Conservation (phyloP, 2,797 vertebrate species). For the Knipowitschia caucasica region DNA sequence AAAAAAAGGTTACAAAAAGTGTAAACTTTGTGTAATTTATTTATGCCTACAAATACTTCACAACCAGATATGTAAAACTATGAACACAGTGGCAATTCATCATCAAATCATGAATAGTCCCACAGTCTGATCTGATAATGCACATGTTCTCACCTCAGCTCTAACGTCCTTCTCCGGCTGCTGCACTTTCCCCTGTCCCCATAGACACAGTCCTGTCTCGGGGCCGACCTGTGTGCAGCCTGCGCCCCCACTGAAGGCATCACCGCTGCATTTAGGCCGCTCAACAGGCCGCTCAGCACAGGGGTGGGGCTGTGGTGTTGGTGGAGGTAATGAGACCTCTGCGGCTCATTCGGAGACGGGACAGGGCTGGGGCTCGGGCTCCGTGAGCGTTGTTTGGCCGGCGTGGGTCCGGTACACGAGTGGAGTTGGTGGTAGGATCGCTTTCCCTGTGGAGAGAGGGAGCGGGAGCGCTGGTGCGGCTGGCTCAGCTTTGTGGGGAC, state of each 20-base stretch:
- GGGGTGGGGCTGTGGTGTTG: conserved; percentile 51
- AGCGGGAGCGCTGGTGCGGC: conserved; percentile 88
- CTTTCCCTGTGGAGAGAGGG: conserved; percentile 88
- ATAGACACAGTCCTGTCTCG: conserved; percentile 76
- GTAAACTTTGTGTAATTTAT: too few species aligned
- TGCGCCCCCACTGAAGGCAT: conserved; percentile 78
- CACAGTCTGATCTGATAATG: not conserved
- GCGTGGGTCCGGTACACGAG: conserved; percentile 69
- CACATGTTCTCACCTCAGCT: conserved; percentile 31
- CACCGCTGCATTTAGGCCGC: conserved; percentile 72
- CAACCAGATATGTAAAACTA: too few species aligned
- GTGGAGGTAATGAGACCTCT: conserved; percentile 35
- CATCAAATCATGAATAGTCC: too few species aligned
- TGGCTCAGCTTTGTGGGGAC: conserved; percentile 64
- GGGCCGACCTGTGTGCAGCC: conserved; percentile 72
- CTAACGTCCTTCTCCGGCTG: conserved; percentile 63
- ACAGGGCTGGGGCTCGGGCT: conserved; percentile 92
- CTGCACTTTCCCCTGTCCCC: conserved; percentile 59
- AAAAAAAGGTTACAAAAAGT: too few species aligned
- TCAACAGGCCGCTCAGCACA: conserved; percentile 81
- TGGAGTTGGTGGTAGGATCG: conserved; percentile 81
- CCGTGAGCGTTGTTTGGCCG: conserved; percentile 81
- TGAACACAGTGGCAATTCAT: too few species aligned
- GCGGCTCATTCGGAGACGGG: conserved; percentile 73
- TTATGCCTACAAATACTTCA: too few species aligned